Evolutionary conservation across 2,888 invertebrate species (phyloP), one percentile per base, ranked within the genome.

Genomic region (Branchipolynoe longqiensis): DNA sequence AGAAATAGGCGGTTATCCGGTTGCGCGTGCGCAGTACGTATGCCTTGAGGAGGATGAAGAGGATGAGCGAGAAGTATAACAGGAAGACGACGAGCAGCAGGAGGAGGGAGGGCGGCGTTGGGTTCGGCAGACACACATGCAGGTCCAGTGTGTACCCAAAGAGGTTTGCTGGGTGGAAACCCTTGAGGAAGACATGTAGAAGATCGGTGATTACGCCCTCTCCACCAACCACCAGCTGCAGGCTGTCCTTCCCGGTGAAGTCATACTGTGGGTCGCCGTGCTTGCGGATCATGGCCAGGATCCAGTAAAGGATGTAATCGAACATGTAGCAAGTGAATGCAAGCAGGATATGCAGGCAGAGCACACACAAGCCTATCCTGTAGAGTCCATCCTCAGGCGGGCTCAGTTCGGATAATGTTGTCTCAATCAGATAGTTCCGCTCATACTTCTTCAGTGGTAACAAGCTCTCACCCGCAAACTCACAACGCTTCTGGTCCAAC

Each of bases 401-500:
- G 6, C 89, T 88, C n/a, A 91, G 87, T 33, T 85, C 86, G 8
- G 86, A 85, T 0, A 88, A 88, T 2, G 86, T 85, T 6, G 90
- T 89, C 82, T 90, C 89, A n/a, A 90, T 89, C 78, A 91, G 89
- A 48, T 89, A 89, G 14, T 87, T 87, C 48, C 86, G 82, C 86
- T 92, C 92, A 38, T 89, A 90, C 25, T 86, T 86, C 85, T 90
- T 90, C 58, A 92, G 87, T 6, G 92, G 92, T 25, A 92, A 85
- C n/a, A 91, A 86, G 8, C 62, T 85, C 28, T 88, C 88, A 22
- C 86, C 85, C 8, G 89, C 88, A 2, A 86, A 33, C 18, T 85
- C 85, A 8, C 86, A 86, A n/a, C 88, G 83, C 59, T 88, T 84
- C 41, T 87, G 84, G 73, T 92, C 92, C 25, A 91, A 78, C 14